Percentiles rank a stretch among this genome's conserved stretches.
Evolutionary conservation across 2,888 invertebrate species (phyloP).

Genomic region (Eilema sororculum): DNA sequence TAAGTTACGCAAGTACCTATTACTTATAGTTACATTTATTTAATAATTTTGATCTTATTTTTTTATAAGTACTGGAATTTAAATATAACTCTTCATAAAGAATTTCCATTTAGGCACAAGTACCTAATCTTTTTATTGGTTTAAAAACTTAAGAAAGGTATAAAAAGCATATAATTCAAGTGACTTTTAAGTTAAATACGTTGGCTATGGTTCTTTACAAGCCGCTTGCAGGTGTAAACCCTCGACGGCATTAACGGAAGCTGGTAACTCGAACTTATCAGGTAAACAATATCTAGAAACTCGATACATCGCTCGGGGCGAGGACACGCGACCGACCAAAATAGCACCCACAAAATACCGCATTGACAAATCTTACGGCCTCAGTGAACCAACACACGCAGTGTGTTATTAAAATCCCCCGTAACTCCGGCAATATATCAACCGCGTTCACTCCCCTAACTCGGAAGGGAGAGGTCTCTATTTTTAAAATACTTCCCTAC

Average conservation of each 20-base stretch:
- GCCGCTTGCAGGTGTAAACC: conserved; percentile 11
- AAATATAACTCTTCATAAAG: conserved; percentile 16
- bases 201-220: conserved; percentile 1
- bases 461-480: conserved; percentile 80
- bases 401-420: conserved; percentile 86
- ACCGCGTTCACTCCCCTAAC: conserved; percentile 75
- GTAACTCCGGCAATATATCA: conserved; percentile 85
- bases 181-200: not conserved
- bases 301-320: conserved; percentile 60
- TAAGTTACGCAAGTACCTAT: conserved; percentile 1
- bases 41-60: conserved; percentile 15
- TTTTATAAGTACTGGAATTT: not conserved
- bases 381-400: conserved; percentile 83
- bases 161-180: not conserved
- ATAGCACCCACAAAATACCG: conserved; percentile 82
- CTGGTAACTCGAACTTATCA: conserved; percentile 66
- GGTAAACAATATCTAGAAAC: conserved; percentile 80
- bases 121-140: not conserved
- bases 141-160: not conserved
- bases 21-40: conserved; percentile 11
- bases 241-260: conserved; percentile 54
- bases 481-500: conserved; percentile 85
- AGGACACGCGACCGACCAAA: conserved; percentile 80
- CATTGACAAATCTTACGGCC: conserved; percentile 86
- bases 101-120: no score